Conservation (phyloP, 1,140 invertebrate genomes). For the Homalodisca vitripennis region DNA sequence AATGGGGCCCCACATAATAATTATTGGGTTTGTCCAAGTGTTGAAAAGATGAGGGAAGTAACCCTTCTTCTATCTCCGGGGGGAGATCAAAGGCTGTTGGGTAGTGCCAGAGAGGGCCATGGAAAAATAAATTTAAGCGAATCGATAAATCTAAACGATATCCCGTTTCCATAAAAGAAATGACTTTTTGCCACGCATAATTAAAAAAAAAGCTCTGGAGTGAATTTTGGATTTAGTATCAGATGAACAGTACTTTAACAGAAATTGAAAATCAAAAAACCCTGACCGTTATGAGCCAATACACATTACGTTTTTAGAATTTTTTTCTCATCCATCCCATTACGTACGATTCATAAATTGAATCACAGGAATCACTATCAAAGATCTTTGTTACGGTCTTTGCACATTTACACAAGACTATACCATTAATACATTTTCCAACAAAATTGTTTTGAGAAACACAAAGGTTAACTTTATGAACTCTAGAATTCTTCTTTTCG, state of each 20-base stretch:
- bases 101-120: background rate
- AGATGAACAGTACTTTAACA: constrained; percentile 40
- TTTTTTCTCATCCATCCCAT: constrained; percentile 3
- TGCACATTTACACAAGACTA: too few relatives aligned
- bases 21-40: constrained; percentile 29
- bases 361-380: too few relatives aligned
- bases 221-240: constrained; percentile 22
- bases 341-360: background rate
- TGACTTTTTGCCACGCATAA: constrained; percentile 36
- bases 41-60: too few relatives aligned
- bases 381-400: too few relatives aligned
- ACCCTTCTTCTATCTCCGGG: constrained; percentile 30
- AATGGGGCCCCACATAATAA: constrained; percentile 29
- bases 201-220: constrained; percentile 37
- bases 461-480: too few relatives aligned
- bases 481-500: too few relatives aligned
- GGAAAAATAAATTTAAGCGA: constrained; percentile 5
- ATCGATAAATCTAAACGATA: constrained; percentile 25
- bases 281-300: constrained; percentile 40
- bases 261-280: constrained; percentile 42
- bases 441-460: too few relatives aligned
- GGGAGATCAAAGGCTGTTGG: constrained; percentile 10
- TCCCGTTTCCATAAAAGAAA: constrained; percentile 26
- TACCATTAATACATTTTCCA: too few relatives aligned
- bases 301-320: background rate